Evolutionary conservation across 2,888 invertebrate species (phyloP).

Genomic region (Abscondita cerata): DNA sequence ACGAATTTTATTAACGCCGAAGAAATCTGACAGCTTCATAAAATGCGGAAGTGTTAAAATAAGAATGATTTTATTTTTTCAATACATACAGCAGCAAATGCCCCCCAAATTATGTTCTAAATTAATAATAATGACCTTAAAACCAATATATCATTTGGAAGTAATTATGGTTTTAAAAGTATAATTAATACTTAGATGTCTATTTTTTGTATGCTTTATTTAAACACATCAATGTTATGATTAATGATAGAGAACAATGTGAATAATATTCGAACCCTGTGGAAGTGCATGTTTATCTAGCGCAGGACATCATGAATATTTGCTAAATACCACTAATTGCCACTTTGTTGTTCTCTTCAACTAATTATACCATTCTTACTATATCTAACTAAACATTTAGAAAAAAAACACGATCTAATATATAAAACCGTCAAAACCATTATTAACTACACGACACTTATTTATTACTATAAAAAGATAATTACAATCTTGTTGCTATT

Average conservation of each 20-base stretch:
- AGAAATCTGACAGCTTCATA: constrained; percentile 19
- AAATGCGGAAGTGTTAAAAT: constrained; percentile 22
- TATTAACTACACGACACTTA: constrained; percentile 27
- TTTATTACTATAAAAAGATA: constrained; percentile 21
- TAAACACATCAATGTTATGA: constrained; percentile 47
- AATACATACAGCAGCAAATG: constrained; percentile 26
- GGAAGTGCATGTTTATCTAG: constrained; percentile 42
- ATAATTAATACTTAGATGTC: constrained; percentile 45
- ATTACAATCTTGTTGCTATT: background rate
- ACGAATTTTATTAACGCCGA: background rate
- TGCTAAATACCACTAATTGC: constrained; percentile 44
- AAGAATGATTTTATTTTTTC: constrained; percentile 16
- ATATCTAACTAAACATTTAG: constrained; percentile 32
- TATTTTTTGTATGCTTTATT: constrained; percentile 42
- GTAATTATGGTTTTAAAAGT: constrained; percentile 46
- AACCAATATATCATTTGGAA: constrained; percentile 45
- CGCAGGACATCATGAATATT: constrained; percentile 41
- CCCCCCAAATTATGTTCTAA: constrained; percentile 34
- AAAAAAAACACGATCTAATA: constrained; percentile 28
- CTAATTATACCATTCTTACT: constrained; percentile 33
- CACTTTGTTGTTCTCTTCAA: constrained; percentile 38
- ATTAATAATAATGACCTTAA: constrained; percentile 37
- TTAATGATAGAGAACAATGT: constrained; percentile 46
- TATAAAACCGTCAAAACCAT: constrained; percentile 26
- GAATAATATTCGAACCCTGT: constrained; percentile 41